Evolutionary conservation across 2,888 invertebrate genomes (phyloP), one percentile per base, ranked within the genome.

Genomic region (Drosophila atripex): DNA sequence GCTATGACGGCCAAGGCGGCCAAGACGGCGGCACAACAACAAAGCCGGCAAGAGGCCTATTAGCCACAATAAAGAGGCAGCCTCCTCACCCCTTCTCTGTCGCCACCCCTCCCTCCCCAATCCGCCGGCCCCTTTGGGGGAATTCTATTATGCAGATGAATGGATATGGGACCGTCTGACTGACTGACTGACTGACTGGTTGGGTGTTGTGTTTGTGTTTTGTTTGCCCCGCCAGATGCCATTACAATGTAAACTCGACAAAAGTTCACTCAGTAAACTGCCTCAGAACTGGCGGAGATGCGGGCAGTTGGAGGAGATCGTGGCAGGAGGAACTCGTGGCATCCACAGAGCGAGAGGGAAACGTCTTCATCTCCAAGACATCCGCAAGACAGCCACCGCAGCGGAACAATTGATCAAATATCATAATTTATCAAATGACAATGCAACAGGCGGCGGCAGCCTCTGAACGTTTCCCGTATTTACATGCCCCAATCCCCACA

Each of bases 381-480:
- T n/a, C n/a, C 23, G 16, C 30, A 28, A 16, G 47, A 12, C 30
- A 57, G 73, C 68, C 41, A 32, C 56, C 55, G 52, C 59, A 71
- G 50, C 66, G 84, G 77, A 88, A 87, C 88, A 88, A 88, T 87
- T 88, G 88, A 87, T 88, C 88, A 88, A 88, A 88, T 88, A 88
- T 82, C 86, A 84, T 86, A 88, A 88, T 88, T 88, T 88, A 88
- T 88, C 88, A 87, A 88, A 86, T 84, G 87, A 84, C 86, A 85
- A 87, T 80, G 77, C 79, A 61, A 73, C 58, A 50, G 52, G 66
- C 54, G 43, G 75, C 78, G 78, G 72, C 82, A 75, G 83, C 80
- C 77, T 80, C 80, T 77, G 77, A 57, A 75, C 75, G 75, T 69
- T 75, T 83, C 75, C 69, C 78, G 75, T 79, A 75, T 80, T 80